Base-by-base conservation (phyloP, 2,797 vertebrate species). In the Acanthis flammea region DNA sequence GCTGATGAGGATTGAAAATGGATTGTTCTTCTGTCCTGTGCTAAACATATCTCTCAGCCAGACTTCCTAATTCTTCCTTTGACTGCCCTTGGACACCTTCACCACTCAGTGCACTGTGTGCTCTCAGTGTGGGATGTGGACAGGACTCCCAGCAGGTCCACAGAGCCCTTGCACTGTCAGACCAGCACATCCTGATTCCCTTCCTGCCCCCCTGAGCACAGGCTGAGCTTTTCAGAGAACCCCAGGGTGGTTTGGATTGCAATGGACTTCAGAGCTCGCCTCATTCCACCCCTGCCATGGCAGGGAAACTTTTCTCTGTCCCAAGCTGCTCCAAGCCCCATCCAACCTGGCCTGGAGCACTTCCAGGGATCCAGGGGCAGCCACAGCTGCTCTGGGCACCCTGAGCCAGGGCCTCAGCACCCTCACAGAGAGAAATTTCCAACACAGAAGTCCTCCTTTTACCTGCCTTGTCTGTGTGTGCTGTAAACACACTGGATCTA, bases 261-360 rank as follows among this genome's bases (percentile, higher is more conserved):
- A 47, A 14, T 50, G 65, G 21, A 45, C 7, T 37, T 74, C 2
- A 28, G 23, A 58, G 13, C 22, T 65, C 22, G 23, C 12, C 57
- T 58, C 27, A 14, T 53, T 35, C 18, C 39, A 23, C 7, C 10
- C 18, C 22, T 51, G 12, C 37, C 45, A 15, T 9, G 35, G 10
- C 31, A 48, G 42, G 37, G 19, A 42, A 48, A 37, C 7, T 17
- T 63, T 51, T n/a, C 37, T 31, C 21, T 9, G 1, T 0, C 9
- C 58, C 45, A 47, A 12, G 4, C 0, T 71, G 15, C 22, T 83
- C 44, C 50, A 45, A 76, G 12, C 6, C 18, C 18, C 0, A 0
- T 83, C 51, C 65, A 63, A 0, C 10, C 45, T 47, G 15, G 15
- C 12, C 18, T 53, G 2, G 22, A 1, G 1, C 39, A 39, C 8